Conservation (phyloP, 2,888 invertebrate genomes). For the Rambutsinella grinnellia region DNA sequence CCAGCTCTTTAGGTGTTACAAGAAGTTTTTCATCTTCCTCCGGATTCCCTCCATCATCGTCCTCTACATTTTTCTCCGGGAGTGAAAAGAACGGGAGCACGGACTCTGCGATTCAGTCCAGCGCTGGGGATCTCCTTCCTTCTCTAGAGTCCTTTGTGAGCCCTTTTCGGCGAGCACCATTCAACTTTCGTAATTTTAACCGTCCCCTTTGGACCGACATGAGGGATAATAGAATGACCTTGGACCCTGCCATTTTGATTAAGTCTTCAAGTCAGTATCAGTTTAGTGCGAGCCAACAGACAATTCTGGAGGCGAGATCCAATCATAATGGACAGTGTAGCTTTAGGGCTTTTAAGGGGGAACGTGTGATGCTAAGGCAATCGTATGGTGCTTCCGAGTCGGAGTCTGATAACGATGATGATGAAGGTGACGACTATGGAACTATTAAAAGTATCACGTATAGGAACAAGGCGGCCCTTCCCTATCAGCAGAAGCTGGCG, state of each 20-base stretch:
- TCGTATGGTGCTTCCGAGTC: slow-evolving; percentile 71
- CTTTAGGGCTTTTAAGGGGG: slow-evolving; percentile 55
- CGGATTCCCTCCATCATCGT: slow-evolving; percentile 55
- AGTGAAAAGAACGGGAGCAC: slow-evolving; percentile 37
- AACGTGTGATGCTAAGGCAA: slow-evolving; percentile 65
- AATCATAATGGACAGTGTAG: slow-evolving; percentile 54
- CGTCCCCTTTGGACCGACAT: slow-evolving; percentile 65
- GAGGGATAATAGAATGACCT: slow-evolving; percentile 59
- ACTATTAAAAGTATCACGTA: slow-evolving; percentile 52
- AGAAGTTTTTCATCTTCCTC: slow-evolving; percentile 64
- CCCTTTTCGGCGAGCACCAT: slow-evolving; percentile 57
- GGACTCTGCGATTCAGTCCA: slow-evolving; percentile 36
- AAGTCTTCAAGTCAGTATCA: slow-evolving; percentile 59
- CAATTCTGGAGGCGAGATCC: slow-evolving; percentile 54
- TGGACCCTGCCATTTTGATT: slow-evolving; percentile 63
- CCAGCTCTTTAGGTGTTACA: slow-evolving; percentile 54
- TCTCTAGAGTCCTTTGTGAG: slow-evolving; percentile 55
- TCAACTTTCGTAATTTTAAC: slow-evolving; percentile 65
- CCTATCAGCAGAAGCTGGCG: slow-evolving; percentile 54
- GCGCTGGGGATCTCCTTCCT: slow-evolving; percentile 34
- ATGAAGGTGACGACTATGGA: slow-evolving; percentile 66
- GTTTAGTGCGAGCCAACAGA: slow-evolving; percentile 63
- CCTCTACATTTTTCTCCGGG: slow-evolving; percentile 17
- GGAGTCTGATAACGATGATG: slow-evolving; percentile 71
- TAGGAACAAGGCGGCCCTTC: slow-evolving; percentile 43